A percentile compares a stretch with the other conserved stretches of the same genome.
Conservation (phyloP, 2,113 vertebrate species). For the Tachysurus fulvidraco region DNA sequence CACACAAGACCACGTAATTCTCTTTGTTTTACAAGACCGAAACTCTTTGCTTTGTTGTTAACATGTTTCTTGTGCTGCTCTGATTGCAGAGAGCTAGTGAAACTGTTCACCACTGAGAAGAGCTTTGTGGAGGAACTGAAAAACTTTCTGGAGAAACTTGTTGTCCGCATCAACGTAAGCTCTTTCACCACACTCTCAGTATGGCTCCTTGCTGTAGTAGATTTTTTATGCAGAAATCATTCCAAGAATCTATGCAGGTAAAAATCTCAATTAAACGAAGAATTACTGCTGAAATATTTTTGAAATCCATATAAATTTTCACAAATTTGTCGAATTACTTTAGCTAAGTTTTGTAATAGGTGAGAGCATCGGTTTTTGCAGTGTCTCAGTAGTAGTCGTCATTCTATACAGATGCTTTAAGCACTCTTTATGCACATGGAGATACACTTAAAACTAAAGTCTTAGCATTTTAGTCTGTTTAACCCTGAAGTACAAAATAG, state of each 20-base stretch:
- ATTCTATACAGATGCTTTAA: neutral
- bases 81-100: constrained; percentile 75
- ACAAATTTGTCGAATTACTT: no score
- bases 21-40: neutral
- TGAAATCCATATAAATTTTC: neutral
- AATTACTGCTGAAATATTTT: neutral
- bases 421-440: no score
- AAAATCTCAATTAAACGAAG: neutral
- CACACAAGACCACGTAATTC: neutral
- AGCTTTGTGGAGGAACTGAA: constrained; percentile 69
- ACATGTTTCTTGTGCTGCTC: neutral
- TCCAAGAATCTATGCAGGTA: neutral
- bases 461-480: neutral
- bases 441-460: neutral
- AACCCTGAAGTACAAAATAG: neutral
- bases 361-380: no score
- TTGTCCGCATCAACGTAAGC: constrained; percentile 66
- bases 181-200: neutral
- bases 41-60: neutral
- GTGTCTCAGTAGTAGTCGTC: neutral
- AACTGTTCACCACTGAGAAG: constrained; percentile 71
- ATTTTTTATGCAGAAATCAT: neutral
- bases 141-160: constrained; percentile 65
- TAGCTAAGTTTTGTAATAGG: no score
- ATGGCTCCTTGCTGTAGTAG: neutral